Base-by-base conservation (phyloP, 1,140 invertebrate genomes). In the Batillaria attramentaria region DNA sequence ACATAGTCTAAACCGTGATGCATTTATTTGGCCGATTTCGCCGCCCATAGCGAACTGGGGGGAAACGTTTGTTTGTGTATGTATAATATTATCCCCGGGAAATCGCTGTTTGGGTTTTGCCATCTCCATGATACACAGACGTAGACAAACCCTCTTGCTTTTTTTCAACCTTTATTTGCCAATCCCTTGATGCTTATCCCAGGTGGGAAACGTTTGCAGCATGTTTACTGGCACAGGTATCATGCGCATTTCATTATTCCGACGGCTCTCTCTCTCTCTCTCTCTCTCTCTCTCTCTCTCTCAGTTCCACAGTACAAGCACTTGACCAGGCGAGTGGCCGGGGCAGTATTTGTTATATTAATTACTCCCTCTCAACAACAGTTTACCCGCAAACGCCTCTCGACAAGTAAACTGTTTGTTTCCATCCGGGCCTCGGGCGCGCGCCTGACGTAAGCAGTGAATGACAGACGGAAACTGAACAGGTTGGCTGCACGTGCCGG, bases 321-420 rank as follows among this genome's bases (percentile, higher is more conserved):
- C 68, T 70, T 31, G 24, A 33, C 3, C 57, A 62, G 57, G 31
- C 28, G 6, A 28, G 10, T 31, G 28, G n/a, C 20, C 42, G 50
- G 66, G 37, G 66, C 66, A 6, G 28, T 43, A 46, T 70, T 70
- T 70, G 68, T 46, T 70, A 46, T 46, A 70, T 70, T 70, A 70
- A 70, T 70, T 70, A 70, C 68, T 70, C 50, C 33, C 68, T 31
- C 31, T 70, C 68, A 31, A 46, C 68, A 43, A 70, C 68, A 70
- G 68, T 70, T 70, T 70, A 70, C 66, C 2, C 39, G 3, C 68
- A 18, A 28, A 31, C 68, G 20, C 68, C 41, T 39, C 28, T 46
- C 42, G 24, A 46, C 24, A 31, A n/a, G 68, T 70, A 70, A 70
- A 70, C 68, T 42, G 41, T 70, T 70, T 70, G 68, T 70, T 70